Base-by-base conservation (phyloP, 1,140 invertebrate genomes). In the Saccostrea cuccullata region DNA sequence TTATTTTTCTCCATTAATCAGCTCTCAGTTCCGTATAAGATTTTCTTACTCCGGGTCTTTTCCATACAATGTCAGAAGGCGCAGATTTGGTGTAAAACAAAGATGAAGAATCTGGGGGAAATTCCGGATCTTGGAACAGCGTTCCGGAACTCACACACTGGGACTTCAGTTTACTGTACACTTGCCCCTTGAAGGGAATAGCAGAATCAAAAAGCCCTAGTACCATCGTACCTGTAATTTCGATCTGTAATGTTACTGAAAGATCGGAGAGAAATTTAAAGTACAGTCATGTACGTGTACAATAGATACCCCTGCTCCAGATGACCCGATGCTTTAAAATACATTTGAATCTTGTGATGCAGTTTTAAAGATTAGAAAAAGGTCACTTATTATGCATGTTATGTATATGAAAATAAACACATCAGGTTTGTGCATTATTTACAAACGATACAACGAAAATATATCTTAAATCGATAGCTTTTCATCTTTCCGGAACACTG, bases 41-140 rank as follows among this genome's bases (percentile, higher is more conserved):
- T 47, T 47, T 47, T 20, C 23, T 90, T 92, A 95, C 95, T 90
- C 93, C 94, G 17, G 95, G 95, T 88, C 95, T 91, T 91, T 95
- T 95, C 95, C 95, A 96, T 86, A 94, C 92, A 60, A 96, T 94
- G 47, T 95, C 93, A 70, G 92, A 91, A 13, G 94, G 89, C 70
- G 93, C 90, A 8, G 91, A 89, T 64, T 88, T 91, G 88, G 88
- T 93, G 90, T 92, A 94, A 94, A 94, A 96, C 8, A 96, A 86
- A 15, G 95, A 95, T 12, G 93, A 92, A 87, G 95, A 94, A 86
- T 91, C 90, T n/a, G 96, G 94, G 26, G 95, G 95, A 91, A 96
- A 96, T 40, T 95, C 91, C 11, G 94, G 93, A 92, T 96, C 96
- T 60, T 95, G 94, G 91, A 96, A 96, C 8, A 96, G 92, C 30